Base-by-base conservation (phyloP, 2,888 invertebrate species). In the Linyphia triangularis region DNA sequence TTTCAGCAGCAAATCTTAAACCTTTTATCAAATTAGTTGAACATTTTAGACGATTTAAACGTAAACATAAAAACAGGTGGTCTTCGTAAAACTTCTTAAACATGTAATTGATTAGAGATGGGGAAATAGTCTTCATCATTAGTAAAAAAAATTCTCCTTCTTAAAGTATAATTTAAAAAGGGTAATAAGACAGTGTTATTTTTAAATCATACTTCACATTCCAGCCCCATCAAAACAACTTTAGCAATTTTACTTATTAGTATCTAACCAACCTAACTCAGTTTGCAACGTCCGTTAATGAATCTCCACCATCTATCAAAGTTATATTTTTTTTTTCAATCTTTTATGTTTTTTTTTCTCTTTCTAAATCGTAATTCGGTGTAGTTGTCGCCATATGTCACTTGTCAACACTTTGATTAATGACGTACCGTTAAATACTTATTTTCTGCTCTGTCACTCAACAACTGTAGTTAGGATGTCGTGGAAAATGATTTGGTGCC, bases 371-470 rank as follows among this genome's bases (percentile, higher is more conserved):
- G 26, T 43, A 24, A 51, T 43, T 70, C 43, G 19, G 43, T 43
- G 13, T 70, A 24, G 13, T n/a, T 30, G 69, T n/a, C n/a, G 26
- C 22, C 70, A 70, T 70, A 70, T 70, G 43, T 43, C 70, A 26
- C 43, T 6, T 77, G 77, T 77, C 77, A 63, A 16, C 40, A 24
- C 5, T n/a, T 24, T 77, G 77, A 77, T 77, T 40, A 61, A 77
- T 63, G 63, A 40, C 10, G n/a, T 16, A 5, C 24, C 59, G 73
- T 73, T 30, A 72, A 72, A 43, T 22, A 24, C 26, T 33, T 7
- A 75, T 75, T 61, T 75, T 73, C 26, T 59, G 37, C 26, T 4
- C 24, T 73, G 73, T 73, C 73, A 59, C 43, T n/a, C 26, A 13
- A 4, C 70, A 43, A 22, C 16, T 67, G 67, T 57, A 43, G 24